phyloP scores from a whole-genome alignment of 2,797 vertebrate species.

The Xenopus petersii region DNA sequence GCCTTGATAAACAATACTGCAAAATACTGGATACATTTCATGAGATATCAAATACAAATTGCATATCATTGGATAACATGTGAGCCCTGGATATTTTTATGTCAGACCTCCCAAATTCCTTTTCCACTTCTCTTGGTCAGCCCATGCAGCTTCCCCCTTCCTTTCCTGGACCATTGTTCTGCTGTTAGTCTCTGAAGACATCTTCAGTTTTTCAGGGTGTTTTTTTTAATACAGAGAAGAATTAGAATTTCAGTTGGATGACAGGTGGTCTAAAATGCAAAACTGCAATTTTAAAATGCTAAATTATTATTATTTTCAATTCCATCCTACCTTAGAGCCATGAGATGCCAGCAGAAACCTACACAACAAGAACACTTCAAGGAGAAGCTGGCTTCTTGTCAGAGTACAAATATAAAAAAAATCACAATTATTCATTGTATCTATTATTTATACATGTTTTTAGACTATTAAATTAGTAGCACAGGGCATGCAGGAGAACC shows the following conservation, averaged over 20 bases:
- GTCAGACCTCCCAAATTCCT: too few relatives aligned
- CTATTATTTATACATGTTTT: neutral
- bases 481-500: neutral
- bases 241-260: neutral
- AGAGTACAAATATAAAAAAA: conserved; percentile 19
- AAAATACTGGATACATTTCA: too few relatives aligned
- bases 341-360: conserved; percentile 39
- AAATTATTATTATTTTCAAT: conserved; percentile 22
- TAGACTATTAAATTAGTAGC: neutral
- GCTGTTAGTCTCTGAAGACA: too few relatives aligned
- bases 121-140: too few relatives aligned
- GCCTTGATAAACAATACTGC: too few relatives aligned
- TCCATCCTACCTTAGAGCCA: conserved; percentile 39
- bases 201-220: too few relatives aligned
- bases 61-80: too few relatives aligned
- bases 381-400: conserved; percentile 35
- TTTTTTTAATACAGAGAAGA: neutral
- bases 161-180: too few relatives aligned
- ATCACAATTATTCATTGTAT: neutral
- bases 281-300: conserved; percentile 33
- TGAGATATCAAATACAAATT: too few relatives aligned
- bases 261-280: conserved; percentile 36
- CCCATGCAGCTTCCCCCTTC: too few relatives aligned
- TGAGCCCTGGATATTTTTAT: too few relatives aligned
- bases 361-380: conserved; percentile 27